Evolutionary conservation across 2,888 invertebrate genomes (phyloP).

Genomic region (Calephelis perditalis): DNA sequence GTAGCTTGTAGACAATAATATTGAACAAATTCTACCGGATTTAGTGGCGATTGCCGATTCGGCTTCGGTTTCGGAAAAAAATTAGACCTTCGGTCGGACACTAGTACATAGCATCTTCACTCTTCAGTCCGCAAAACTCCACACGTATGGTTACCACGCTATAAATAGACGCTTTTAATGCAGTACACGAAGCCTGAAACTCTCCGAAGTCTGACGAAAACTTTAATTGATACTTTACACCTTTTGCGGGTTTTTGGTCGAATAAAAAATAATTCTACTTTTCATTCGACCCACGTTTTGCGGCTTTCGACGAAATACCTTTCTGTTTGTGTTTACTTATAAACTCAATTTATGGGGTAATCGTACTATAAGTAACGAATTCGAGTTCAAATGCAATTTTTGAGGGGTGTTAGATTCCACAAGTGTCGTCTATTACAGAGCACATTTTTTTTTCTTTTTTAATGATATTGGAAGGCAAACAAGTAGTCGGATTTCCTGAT

Average conservation of each 20-base stretch:
- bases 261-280: neutral
- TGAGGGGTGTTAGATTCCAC: no score
- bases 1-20: no score
- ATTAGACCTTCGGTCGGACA: no score
- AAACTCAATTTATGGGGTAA: slow-evolving; percentile 4
- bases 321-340: slow-evolving; percentile 1
- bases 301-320: neutral
- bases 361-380: neutral
- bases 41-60: no score
- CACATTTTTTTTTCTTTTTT: no score
- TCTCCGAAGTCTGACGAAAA: neutral
- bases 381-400: no score
- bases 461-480: no score
- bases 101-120: no score
- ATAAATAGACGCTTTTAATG: slow-evolving; percentile 9
- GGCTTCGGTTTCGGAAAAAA: no score
- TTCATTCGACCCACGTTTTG: neutral
- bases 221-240: slow-evolving; percentile 11
- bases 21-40: no score
- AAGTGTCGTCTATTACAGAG: no score
- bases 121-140: neutral
- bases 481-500: no score
- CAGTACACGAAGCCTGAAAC: slow-evolving; percentile 3
- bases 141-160: neutral
- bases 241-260: slow-evolving; percentile 1